Evolutionary conservation across 2,113 vertebrate genomes (phyloP).

Genomic region (Coryphaenoides rupestris): DNA sequence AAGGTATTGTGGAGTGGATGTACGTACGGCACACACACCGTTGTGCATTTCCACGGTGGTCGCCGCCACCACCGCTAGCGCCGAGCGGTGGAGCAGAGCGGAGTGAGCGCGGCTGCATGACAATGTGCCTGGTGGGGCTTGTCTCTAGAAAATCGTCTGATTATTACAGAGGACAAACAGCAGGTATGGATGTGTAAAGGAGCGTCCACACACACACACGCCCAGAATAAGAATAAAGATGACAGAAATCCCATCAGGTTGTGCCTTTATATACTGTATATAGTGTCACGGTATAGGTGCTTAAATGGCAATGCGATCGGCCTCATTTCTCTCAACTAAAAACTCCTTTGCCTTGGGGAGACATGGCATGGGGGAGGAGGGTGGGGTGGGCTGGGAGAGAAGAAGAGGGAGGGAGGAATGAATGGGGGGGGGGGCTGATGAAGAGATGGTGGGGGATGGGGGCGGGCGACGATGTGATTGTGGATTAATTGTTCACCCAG

Average conservation of each 20-base stretch:
- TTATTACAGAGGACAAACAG: not conserved
- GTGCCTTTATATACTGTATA: conserved; percentile 16
- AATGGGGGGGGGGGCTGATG: conserved; percentile 8
- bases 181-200: conserved; percentile 1
- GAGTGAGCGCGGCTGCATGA: not conserved
- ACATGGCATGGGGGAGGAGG: conserved; percentile 3
- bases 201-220: not conserved
- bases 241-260: conserved; percentile 18
- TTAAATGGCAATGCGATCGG: conserved; percentile 47
- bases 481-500: conserved; percentile 72
- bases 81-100: not conserved
- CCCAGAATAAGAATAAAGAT: conserved; percentile 4
- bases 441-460: conserved; percentile 23
- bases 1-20: too few species aligned
- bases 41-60: too few species aligned
- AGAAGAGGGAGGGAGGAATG: conserved; percentile 12
- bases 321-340: conserved; percentile 35
- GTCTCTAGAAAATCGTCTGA: not conserved
- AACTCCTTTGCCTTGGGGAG: conserved; percentile 30
- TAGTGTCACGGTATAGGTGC: conserved; percentile 24
- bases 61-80: too few species aligned
- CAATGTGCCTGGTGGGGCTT: not conserved
- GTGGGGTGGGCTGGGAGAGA: not conserved
- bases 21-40: too few species aligned
- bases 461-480: conserved; percentile 35